Percentiles rank a stretch among this genome's conserved stretches.
Evolutionary conservation across 2,113 vertebrate genomes (phyloP).

Genomic region (Pyrgilauda ruficollis): DNA sequence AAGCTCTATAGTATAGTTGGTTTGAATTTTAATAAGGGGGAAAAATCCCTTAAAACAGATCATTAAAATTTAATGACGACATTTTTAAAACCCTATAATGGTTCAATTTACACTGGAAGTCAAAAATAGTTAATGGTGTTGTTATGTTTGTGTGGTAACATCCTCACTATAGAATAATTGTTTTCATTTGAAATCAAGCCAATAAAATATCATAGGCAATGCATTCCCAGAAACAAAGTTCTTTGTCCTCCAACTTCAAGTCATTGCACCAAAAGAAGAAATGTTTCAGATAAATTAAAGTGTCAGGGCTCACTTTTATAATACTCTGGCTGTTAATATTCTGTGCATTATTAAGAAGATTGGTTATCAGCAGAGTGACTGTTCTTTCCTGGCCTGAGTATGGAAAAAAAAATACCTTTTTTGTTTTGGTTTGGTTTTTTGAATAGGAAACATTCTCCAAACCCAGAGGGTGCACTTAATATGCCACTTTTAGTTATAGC

Average conservation of each 20-base stretch:
- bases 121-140: slow-evolving; percentile 27
- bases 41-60: slow-evolving; percentile 50
- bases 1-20: not conserved
- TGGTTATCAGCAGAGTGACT: slow-evolving; percentile 48
- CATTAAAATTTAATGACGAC: slow-evolving; percentile 65
- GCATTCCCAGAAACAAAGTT: not conserved
- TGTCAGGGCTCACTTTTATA: slow-evolving; percentile 4
- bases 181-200: slow-evolving; percentile 45
- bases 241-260: not conserved
- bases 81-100: slow-evolving; percentile 48
- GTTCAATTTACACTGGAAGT: slow-evolving; percentile 63
- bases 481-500: slow-evolving; percentile 65
- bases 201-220: not conserved
- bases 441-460: slow-evolving; percentile 66
- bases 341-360: slow-evolving; percentile 15
- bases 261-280: slow-evolving; percentile 7
- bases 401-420: not conserved
- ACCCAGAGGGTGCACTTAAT: slow-evolving; percentile 64
- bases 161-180: slow-evolving; percentile 33
- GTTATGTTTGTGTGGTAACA: slow-evolving; percentile 47
- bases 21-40: slow-evolving; percentile 52
- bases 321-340: slow-evolving; percentile 10
- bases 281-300: slow-evolving; percentile 31
- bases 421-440: not conserved
- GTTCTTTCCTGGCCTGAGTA: slow-evolving; percentile 29